Evolutionary conservation across 2,113 vertebrate genomes (phyloP).

Genomic region (Hypocryptadius cinnamomeus): DNA sequence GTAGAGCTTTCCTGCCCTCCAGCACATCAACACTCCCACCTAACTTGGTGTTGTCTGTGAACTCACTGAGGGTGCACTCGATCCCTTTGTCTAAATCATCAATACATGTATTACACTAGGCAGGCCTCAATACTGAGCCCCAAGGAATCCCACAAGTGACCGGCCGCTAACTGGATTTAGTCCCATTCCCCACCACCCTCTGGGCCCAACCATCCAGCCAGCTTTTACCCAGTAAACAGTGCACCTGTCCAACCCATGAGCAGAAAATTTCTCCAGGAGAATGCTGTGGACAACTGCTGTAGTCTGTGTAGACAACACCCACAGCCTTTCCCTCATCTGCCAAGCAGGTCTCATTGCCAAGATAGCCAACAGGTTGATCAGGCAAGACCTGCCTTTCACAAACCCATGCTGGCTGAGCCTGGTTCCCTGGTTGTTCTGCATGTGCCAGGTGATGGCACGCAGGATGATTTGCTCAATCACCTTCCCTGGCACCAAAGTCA

Average conservation of each 20-base stretch:
- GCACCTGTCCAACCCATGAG: neutral
- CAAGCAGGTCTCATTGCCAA: neutral
- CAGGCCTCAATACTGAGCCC: neutral
- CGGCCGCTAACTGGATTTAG: accelerated
- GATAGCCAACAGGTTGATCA: neutral
- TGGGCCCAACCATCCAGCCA: neutral
- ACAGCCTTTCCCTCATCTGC: neutral
- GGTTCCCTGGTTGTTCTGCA: neutral
- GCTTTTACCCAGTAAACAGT: neutral
- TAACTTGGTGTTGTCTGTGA: neutral
- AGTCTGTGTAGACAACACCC: neutral
- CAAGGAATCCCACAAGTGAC: neutral
- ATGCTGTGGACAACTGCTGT: too few relatives aligned
- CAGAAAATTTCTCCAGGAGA: neutral
- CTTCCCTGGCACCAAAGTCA: neutral
- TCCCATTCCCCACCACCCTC: neutral
- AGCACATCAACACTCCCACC: neutral
- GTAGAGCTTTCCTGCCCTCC: neutral
- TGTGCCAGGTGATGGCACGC: neutral
- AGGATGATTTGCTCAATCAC: neutral
- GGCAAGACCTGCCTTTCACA: neutral
- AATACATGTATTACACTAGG: neutral
- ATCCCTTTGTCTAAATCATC: neutral
- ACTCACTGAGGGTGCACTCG: neutral
- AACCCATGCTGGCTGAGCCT: neutral